Percentiles rank a stretch among this genome's conserved stretches.
phyloP scores from a whole-genome alignment of 2,797 vertebrate genomes.

The Catostomus latipinnis region DNA sequence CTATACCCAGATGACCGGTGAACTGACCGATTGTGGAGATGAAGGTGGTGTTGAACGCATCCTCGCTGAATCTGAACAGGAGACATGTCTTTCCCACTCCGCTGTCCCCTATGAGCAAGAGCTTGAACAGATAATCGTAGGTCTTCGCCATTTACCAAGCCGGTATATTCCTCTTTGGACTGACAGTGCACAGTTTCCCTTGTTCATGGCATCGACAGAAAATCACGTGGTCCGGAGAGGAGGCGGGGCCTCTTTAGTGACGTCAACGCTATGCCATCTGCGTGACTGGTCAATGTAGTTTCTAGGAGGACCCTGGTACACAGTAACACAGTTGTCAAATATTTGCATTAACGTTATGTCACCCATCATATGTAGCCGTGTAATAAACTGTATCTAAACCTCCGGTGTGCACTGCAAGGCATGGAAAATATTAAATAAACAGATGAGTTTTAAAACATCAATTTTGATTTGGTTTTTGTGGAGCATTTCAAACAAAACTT shows the following conservation, averaged over 20 bases:
- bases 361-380: background rate
- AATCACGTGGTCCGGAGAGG: conserved; percentile 47
- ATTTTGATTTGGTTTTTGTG: too few species aligned
- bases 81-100: conserved; percentile 97
- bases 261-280: conserved; percentile 56
- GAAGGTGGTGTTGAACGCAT: conserved; percentile 97
- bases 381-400: background rate
- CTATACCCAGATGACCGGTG: conserved; percentile 45
- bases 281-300: conserved; percentile 69
- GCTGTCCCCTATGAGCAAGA: conserved; percentile 96
- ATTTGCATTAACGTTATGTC: background rate
- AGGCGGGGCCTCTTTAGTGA: conserved; percentile 54
- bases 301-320: conserved; percentile 4
- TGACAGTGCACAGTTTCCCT: conserved; percentile 48
- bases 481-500: too few species aligned
- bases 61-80: conserved; percentile 96
- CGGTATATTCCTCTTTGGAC: conserved; percentile 56
- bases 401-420: background rate
- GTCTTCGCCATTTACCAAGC: conserved; percentile 91
- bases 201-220: conserved; percentile 56
- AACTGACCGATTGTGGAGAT: conserved; percentile 97
- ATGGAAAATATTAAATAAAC: background rate
- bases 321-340: background rate
- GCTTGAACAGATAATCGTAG: conserved; percentile 97
- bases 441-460: background rate